Evolutionary conservation across 2,888 invertebrate genomes (phyloP), one percentile per base, ranked within the genome.

Genomic region (Malacosoma neustria): DNA sequence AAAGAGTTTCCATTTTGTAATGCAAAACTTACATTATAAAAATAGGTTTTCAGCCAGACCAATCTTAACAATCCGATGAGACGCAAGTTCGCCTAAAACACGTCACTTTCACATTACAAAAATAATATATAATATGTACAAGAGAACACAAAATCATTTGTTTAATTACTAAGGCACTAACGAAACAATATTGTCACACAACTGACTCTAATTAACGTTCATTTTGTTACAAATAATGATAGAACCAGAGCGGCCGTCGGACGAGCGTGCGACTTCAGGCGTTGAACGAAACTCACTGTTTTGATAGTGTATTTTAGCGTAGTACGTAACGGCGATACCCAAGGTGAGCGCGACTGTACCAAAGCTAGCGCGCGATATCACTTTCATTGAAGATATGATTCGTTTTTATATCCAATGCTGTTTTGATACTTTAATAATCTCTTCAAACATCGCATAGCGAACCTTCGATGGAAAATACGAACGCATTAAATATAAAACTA

Each of bases 241-340:
- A 44, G 37, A 39, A 43, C 32, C 35, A 33, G 45, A 42, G 46
- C 50, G 53, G 41, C 42, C 43, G 49, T 41, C 40, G 41, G 38
- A 43, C 57, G 46, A 43, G 47, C 81, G 79, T 77, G 72, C 60
- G 60, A 42, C 69, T 52, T 53, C 45, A 42, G 50, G 51, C 72
- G 57, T 40, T 49, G 62, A 58, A 56, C 61, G 59, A 61, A 68
- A 68, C 72, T 60, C 67, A 84, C 84, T 84, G 84, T 82, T 84
- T 80, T 79, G 77, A 77, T 79, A 72, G 75, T 67, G 72, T 80
- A 73, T 74, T 79, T 76, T 75, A 77, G 73, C 76, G 79, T 74
- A 66, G 77, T 73, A 65, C 68, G 69, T 71, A 71, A 71, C 71
- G 72, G 66, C 64, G 57, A 71, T 60, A 61, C 58, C 65, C 82